A percentile compares a stretch with the other conserved stretches of the same genome.
Conservation (phyloP, 2,888 invertebrate genomes). For the Drosophila paranaensis region DNA sequence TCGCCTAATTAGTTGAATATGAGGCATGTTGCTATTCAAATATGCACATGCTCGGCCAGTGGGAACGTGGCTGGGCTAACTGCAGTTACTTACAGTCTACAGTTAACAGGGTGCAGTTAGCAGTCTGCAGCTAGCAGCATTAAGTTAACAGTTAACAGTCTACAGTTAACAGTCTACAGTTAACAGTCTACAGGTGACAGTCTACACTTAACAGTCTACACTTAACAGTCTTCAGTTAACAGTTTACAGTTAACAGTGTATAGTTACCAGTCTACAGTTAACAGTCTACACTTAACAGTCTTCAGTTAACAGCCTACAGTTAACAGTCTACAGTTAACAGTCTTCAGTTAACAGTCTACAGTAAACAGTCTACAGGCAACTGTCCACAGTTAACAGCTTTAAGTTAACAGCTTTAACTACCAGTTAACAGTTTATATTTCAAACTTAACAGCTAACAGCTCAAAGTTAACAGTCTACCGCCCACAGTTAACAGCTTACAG, state of each 20-base stretch:
- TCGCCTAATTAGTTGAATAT: slow-evolving; percentile 79
- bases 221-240: slow-evolving; percentile 13
- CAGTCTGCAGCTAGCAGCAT: slow-evolving; percentile 1
- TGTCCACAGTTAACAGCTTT: slow-evolving; percentile 17
- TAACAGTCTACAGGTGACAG: slow-evolving; percentile 28
- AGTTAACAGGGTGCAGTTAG: slow-evolving; percentile 35
- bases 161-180: neutral
- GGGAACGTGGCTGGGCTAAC: slow-evolving; percentile 29
- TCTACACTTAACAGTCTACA: slow-evolving; percentile 2
- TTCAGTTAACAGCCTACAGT: neutral
- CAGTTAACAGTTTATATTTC: slow-evolving; percentile 12
- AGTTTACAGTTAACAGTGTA: neutral
- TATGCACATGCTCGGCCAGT: slow-evolving; percentile 62
- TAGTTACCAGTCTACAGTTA: slow-evolving; percentile 29
- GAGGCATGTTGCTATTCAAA: slow-evolving; percentile 76
- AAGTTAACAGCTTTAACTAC: no score
- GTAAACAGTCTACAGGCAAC: neutral
- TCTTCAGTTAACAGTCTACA: slow-evolving; percentile 29
- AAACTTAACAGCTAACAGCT: neutral
- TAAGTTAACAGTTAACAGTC: slow-evolving; percentile 17
- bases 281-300: slow-evolving; percentile 21
- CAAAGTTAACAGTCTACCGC: slow-evolving; percentile 28
- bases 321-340: neutral
- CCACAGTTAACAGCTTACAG: neutral
- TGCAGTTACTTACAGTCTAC: neutral